Evolutionary conservation across 2,888 invertebrate genomes (phyloP), one percentile per base, ranked within the genome.

Genomic region (Limnephilus marmoratus): DNA sequence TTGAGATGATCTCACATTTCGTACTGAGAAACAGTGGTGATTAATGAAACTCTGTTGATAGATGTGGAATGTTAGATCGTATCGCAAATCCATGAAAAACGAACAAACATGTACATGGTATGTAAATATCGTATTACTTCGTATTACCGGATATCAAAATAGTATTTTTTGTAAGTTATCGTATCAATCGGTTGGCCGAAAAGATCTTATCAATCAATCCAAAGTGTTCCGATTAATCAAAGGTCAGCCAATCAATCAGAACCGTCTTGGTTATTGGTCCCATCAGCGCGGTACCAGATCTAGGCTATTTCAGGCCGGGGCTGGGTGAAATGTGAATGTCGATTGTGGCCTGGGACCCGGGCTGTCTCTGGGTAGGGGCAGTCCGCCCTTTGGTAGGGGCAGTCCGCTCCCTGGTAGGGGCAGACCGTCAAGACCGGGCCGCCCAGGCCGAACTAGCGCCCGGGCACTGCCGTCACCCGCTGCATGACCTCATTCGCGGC

Each of bases 401-500:
- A 68, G 68, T 24, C 24, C 24, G 68, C 68, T 3, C 68, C 68
- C 45, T 41, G 31, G 85, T 12, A 34, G 37, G 53, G 53, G 53
- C 53, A 53, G 53, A 18, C 15, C 34, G 24, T 68, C 53, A 68
- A 2, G 68, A 24, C 88, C 53, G 88, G 88, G 24, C 81, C n/a
- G 37, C 37, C 90, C 37, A n/a, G 37, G 90, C 81, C 81, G 41
- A 29, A 3, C 80, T 53, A 11, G 82, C 37, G 80, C 89, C 90
- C 81, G 53, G 83, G 31, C 85, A 29, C 81, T 34, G 82, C 90
- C 90, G 37, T 18, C 82, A 29, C 90, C 90, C 49, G 85, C 85
- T 49, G 85, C 90, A 90, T 83, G 90, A 68, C 90, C 85, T 41
- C 90, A 80, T 80, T 80, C 82, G 90, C 31, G n/a, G 90, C 90